Base-by-base conservation (phyloP, 1,140 invertebrate genomes). In the Hermetia illucens region DNA sequence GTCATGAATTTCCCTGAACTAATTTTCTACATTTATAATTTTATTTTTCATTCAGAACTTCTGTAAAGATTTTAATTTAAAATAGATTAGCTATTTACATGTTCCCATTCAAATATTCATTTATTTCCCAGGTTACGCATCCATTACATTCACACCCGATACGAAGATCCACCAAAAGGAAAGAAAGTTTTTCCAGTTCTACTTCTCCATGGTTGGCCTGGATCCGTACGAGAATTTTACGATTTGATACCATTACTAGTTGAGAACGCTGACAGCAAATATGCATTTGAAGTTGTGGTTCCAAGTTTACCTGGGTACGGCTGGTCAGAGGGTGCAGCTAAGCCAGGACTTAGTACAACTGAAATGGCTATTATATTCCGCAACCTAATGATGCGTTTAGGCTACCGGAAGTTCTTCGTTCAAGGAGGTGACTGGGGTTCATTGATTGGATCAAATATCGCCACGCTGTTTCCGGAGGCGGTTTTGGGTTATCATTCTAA, bases 131-230 rank as follows among this genome's bases (percentile, higher is more conserved):
- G 80, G 9, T 61, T 91, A 22, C 70, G 84, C 44, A 72, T 89
- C 40, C 83, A 88, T 55, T 86, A 73, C 45, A 63, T 82, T 19
- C 74, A 75, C 44, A 65, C 70, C 2, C 72, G 60, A 67, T 52
- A 80, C 6, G 51, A 55, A 12, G 47, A 53, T 8, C 50, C 55
- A 38, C 57, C 50, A 36, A 48, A 49, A 35, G 53, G 45, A 21
- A 58, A 55, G 43, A 16, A 52, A 17, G 51, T 59, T 36, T 55
- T 57, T 35, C 83, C 83, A 1, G 40, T 90, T 16, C 44, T 93
- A 1, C 17, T 94, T 2, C 47, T 86, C 0, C 88, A 94, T 51
- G 89, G 89, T 9, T 95, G 89, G 89, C 90, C 90, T 8, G 86
- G 90, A 24, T 87, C 82, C 1, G 67, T 92, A 10, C 64, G 80